A percentile compares a stretch with the other conserved stretches of the same genome.
Conservation (phyloP, 2,888 invertebrate species). For the Archips crataeganus region DNA sequence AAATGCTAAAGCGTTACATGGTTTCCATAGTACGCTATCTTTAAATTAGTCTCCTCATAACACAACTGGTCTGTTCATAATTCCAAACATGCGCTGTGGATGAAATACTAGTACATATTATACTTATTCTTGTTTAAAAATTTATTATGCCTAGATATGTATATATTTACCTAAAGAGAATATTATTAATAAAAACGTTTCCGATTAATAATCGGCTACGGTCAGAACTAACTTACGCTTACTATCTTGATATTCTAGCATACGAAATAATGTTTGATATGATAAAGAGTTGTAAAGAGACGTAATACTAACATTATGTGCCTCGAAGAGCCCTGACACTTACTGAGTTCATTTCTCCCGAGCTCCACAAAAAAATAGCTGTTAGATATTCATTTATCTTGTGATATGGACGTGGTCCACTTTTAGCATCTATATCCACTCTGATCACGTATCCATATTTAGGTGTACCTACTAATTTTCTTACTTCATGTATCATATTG, state of each 20-base stretch:
- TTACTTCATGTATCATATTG: slow-evolving; percentile 63
- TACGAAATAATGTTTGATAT: slow-evolving; percentile 74
- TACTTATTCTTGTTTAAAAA: slow-evolving; percentile 18
- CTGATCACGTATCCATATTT: slow-evolving; percentile 60
- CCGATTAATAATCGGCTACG: slow-evolving; percentile 66
- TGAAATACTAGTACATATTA: slow-evolving; percentile 22
- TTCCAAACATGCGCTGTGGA: slow-evolving; percentile 34
- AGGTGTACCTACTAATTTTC: slow-evolving; percentile 48
- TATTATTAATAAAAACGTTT: slow-evolving; percentile 58
- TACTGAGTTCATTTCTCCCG: slow-evolving; percentile 10
- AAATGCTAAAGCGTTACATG: not conserved
- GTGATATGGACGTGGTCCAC: slow-evolving; percentile 47
- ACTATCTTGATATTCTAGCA: slow-evolving; percentile 81
- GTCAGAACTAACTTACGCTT: slow-evolving; percentile 80
- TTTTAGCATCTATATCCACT: slow-evolving; percentile 47
- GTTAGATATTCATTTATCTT: slow-evolving; percentile 10
- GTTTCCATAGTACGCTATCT: not conserved
- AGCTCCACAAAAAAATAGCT: slow-evolving; percentile 26
- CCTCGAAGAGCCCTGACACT: slow-evolving; percentile 73
- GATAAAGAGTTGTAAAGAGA: slow-evolving; percentile 68
- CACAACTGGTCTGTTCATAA: not conserved
- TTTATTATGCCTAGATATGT: slow-evolving; percentile 45
- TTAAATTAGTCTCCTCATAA: slow-evolving; percentile 1
- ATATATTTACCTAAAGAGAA: slow-evolving; percentile 46
- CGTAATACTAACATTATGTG: slow-evolving; percentile 74